Evolutionary conservation across 2,797 vertebrate genomes (phyloP), one percentile per base, ranked within the genome.

Genomic region (Okamejei kenojei): DNA sequence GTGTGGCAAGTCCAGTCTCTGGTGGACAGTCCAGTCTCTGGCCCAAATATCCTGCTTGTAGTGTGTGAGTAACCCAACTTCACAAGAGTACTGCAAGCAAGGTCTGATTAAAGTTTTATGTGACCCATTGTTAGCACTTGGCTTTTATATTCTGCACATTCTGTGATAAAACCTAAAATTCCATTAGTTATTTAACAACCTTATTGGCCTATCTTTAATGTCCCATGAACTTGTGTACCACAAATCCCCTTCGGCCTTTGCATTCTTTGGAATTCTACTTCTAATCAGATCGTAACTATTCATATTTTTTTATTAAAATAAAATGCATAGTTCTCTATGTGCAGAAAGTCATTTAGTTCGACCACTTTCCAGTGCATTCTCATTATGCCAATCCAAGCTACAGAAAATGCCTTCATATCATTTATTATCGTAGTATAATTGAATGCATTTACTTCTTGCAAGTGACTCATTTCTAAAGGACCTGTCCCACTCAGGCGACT

Each of bases 71-170:
- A 1, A 26, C 26, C 17, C 0, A 17, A 86, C 82, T 32, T 54
- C 82, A 15, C 7, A 84, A 86, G 13, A 86, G 54, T n/a, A n/a
- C 58, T 61, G 11, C 15, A n/a, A 17, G 45, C 17, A 58, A 86
- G 82, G 82, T 86, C 82, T 86, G 58, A 86, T 86, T 63, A 86
- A 86, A 63, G 82, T 86, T 86, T 86, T n/a, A 86, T 61, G 63
- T 86, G 82, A 29, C 82, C 63, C 54, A 63, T 86, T 58, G 61
- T 86, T 86, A 86, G 29, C 58, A 61, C 82, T 86, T 86, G 82
- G 58, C 82, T 86, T 86, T 63, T 84, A 84, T n/a, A 63, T 86
- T 63, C 58, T 86, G 29, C 61, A 86, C 58, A 5, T n/a, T 80
- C 63, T n/a, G 26, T 86, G 58, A 86, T 86, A 86, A 86, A 86